phyloP scores from a whole-genome alignment of 2,113 vertebrate species.

The Capreolus pygargus region DNA sequence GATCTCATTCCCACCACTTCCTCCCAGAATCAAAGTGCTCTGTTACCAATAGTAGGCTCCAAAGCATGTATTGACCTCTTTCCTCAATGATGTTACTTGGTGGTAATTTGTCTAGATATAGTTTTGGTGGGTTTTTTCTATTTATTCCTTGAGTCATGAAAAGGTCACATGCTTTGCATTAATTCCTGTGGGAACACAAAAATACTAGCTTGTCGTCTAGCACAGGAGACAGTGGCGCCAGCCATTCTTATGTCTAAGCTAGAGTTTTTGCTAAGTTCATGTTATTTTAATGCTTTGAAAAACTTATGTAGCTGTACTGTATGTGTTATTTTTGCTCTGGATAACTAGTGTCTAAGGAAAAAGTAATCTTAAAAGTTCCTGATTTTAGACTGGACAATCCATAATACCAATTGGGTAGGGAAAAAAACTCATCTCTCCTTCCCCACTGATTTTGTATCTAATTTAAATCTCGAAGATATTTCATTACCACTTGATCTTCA shows the following conservation, averaged over 20 bases:
- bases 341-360: not conserved
- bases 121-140: not conserved
- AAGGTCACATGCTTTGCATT: conserved; percentile 1
- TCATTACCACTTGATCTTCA: not conserved
- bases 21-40: not conserved
- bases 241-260: not conserved
- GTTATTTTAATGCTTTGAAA: conserved; percentile 38
- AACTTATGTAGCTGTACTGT: not conserved
- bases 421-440: conserved; percentile 10
- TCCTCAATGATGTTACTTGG: not conserved
- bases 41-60: not conserved
- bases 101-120: not conserved
- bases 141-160: conserved; percentile 29
- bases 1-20: not conserved
- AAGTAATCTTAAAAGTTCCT: not conserved
- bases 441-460: not conserved
- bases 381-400: not conserved
- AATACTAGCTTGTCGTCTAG: conserved; percentile 6
- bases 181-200: not conserved
- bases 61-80: not conserved
- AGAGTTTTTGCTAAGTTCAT: conserved; percentile 36
- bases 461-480: conserved; percentile 30
- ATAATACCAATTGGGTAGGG: not conserved
- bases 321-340: conserved; percentile 10
- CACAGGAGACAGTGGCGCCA: not conserved